Evolutionary conservation across 2,113 vertebrate genomes (phyloP).

Genomic region (Hydrochoerus hydrochaeris): DNA sequence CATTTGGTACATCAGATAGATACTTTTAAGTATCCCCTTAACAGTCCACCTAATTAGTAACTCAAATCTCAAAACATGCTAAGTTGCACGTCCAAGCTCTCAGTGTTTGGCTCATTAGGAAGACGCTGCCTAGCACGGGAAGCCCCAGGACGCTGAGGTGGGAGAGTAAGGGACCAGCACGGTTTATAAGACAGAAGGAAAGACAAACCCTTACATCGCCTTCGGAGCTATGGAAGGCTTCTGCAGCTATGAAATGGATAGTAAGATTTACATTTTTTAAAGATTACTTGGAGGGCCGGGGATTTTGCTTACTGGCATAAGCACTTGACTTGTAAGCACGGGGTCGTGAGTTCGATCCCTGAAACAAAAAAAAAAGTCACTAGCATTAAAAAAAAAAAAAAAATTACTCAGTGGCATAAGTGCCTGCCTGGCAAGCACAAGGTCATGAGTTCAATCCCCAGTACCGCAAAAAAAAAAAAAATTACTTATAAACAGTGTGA

Average conservation of each 20-base stretch:
- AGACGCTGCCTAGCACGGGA: not conserved
- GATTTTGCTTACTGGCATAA: no score
- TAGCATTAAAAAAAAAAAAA: no score
- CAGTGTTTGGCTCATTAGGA: not conserved
- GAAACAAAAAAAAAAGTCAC: no score
- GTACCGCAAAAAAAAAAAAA: not conserved
- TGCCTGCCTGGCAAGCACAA: no score
- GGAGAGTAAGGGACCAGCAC: not conserved
- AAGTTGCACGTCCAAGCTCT: not conserved
- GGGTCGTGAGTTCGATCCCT: no score
- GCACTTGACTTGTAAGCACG: no score
- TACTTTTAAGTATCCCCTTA: not conserved
- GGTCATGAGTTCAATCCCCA: no score
- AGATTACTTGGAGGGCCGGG: no score
- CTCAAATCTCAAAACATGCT: not conserved
- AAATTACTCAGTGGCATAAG: no score
- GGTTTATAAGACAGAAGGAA: not conserved
- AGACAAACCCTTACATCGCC: not conserved
- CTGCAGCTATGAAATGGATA: not conserved
- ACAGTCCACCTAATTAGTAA: not conserved
- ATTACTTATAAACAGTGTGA: not conserved
- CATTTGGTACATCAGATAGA: not conserved
- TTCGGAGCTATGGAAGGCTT: not conserved
- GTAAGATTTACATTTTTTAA: not conserved
- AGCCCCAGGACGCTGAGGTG: not conserved